Conservation (phyloP, 2,797 vertebrate genomes). For the Myotis myotis region DNA sequence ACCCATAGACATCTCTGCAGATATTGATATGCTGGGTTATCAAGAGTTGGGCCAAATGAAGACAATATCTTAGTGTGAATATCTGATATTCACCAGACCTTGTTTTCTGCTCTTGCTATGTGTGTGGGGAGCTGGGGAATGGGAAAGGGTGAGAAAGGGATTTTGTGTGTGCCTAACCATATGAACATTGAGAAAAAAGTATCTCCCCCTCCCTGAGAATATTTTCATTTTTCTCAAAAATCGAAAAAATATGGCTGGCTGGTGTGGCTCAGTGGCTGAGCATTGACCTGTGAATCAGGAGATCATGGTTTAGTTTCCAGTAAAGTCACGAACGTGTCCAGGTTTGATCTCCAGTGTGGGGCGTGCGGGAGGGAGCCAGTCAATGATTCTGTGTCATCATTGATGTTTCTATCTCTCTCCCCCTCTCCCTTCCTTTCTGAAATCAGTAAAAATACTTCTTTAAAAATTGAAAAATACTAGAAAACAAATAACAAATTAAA, state of each 20-base stretch:
- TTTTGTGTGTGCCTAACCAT: neutral
- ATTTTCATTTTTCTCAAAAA: constrained; percentile 42
- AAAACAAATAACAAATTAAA: neutral
- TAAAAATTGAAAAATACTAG: neutral
- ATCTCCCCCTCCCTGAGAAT: neutral
- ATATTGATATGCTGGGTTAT: neutral
- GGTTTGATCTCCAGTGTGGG: no score
- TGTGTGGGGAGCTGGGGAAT: neutral
- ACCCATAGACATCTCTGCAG: neutral
- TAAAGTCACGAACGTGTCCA: no score
- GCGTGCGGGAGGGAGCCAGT: no score
- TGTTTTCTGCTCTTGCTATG: neutral
- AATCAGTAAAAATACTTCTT: neutral
- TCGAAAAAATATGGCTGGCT: neutral
- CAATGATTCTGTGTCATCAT: no score
- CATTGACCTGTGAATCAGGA: no score
- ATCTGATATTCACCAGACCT: neutral
- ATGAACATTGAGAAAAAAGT: neutral
- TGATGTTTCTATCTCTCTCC: no score
- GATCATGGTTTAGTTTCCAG: no score
- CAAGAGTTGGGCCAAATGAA: neutral
- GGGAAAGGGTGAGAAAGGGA: neutral
- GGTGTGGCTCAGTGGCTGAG: no score
- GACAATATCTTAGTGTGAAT: neutral
- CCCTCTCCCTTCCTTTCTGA: no score